Base-by-base conservation (phyloP, 2,888 invertebrate genomes). In the Julus scandinavius region DNA sequence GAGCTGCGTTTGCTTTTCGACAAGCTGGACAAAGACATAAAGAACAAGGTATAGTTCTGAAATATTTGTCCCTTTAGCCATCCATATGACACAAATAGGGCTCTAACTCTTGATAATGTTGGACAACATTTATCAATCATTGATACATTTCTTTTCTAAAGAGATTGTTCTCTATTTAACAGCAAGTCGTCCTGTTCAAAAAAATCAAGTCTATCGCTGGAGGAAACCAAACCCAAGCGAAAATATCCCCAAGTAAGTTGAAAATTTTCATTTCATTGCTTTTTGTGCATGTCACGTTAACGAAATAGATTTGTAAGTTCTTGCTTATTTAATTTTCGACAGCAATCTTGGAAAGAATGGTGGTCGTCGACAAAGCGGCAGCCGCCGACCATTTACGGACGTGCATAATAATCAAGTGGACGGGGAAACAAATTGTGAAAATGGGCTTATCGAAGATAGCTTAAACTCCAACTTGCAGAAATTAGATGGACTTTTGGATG, bases 1-100 rank as follows among this genome's bases (percentile, higher is more conserved):
- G 97, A 90, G 97, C 97, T 11, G 89, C 88, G 41, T 89, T 87
- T 49, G 89, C 89, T 11, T 89, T 89, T 85, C 85, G 87, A 4
- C 88, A 89, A 54, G 89, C 89, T 63, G 89, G 89, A 17, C 86
- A 88, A 49, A 88, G 87, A 41, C 72, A 88, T 84, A 63, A 86
- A 6, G 88, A 86, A 41, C 50, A 88, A 85, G 86, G 88, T 88
- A 58, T 38, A 7, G 13, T 11, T 13, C 29, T 29, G 29, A n/a
- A 72, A 72, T 72, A 29, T 72, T 72, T 9, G 7, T 5, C 29
- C 2, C 0, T 20, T 20, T 80, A 80, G 7, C 80, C 20, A 7
- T 45, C 6, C 0, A 7, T 45, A 7, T 45, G 45, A 7, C 45
- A 45, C 45, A 80, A 1, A 29, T 29, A 29, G 29, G 29, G 29